Evolutionary conservation across 2,888 invertebrate species (phyloP).

Genomic region (Agriopis marginaria): DNA sequence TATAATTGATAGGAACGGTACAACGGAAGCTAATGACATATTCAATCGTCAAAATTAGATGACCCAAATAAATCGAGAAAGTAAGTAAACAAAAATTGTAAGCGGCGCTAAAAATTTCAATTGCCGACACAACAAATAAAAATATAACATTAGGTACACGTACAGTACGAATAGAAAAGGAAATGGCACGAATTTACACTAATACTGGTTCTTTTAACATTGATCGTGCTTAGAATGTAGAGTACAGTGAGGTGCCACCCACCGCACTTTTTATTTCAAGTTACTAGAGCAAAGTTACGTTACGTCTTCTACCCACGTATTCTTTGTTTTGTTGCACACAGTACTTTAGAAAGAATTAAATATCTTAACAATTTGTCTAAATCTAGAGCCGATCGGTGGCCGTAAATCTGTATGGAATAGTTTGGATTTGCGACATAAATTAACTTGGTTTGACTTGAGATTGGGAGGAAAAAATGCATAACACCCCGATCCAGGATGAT

Average conservation of each 20-base stretch:
- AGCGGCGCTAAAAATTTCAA: not conserved
- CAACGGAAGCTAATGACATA: too few species aligned
- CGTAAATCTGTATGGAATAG: too few species aligned
- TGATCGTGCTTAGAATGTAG: conserved; percentile 15
- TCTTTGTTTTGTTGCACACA: conserved; percentile 11
- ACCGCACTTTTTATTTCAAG: conserved; percentile 4
- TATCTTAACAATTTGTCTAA: not conserved
- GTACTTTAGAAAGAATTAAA: not conserved
- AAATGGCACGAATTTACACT: conserved; percentile 25
- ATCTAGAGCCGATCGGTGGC: too few species aligned
- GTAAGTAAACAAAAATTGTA: not conserved
- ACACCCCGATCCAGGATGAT: too few species aligned
- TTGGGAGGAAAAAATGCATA: too few species aligned
- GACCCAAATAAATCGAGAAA: too few species aligned
- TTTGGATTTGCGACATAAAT: too few species aligned
- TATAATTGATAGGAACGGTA: too few species aligned
- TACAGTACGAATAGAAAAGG: conserved; percentile 9
- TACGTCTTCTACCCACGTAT: conserved; percentile 7
- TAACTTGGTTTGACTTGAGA: too few species aligned
- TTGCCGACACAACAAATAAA: not conserved
- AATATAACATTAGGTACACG: not conserved
- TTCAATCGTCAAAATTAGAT: too few species aligned
- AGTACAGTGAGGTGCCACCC: not conserved
- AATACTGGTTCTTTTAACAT: conserved; percentile 31
- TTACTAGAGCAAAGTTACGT: not conserved